phyloP scores from a whole-genome alignment of 1,140 invertebrate genomes.

The Theocolax elegans region DNA sequence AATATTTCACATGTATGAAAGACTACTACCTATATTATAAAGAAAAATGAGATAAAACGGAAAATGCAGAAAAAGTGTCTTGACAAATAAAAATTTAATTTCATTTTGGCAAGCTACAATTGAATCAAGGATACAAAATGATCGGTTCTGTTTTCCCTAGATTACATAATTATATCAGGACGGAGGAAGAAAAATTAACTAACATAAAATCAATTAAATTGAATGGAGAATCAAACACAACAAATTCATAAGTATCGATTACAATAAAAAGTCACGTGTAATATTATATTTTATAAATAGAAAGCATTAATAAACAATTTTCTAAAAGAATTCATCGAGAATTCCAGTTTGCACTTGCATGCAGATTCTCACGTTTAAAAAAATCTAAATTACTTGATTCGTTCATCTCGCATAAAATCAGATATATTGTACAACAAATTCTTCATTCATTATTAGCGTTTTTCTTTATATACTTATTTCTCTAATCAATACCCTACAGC shows the following conservation, averaged over 20 bases:
- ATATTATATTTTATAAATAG: conserved; percentile 17
- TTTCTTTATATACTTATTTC: conserved; percentile 33
- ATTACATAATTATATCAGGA: conserved; percentile 29
- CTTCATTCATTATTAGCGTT: conserved; percentile 36
- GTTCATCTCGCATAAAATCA: conserved; percentile 43
- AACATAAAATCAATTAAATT: conserved; percentile 27
- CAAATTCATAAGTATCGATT: conserved; percentile 30
- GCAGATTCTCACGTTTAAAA: conserved; percentile 34
- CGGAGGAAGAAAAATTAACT: conserved; percentile 28
- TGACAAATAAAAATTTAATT: conserved; percentile 44
- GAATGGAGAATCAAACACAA: conserved; percentile 34
- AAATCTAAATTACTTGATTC: conserved; percentile 43
- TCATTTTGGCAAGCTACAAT: conserved; percentile 42
- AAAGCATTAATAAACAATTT: conserved; percentile 18
- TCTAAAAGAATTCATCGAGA: conserved; percentile 19
- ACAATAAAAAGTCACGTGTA: conserved; percentile 36
- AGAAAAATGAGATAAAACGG: conserved; percentile 15
- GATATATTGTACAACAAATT: conserved; percentile 43
- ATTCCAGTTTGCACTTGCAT: conserved; percentile 27
- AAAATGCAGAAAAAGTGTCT: conserved; percentile 37
- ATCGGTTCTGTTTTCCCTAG: conserved; percentile 18
- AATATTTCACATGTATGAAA: not conserved
- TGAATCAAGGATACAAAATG: conserved; percentile 39
- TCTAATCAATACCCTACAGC: conserved; percentile 35
- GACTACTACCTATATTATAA: not conserved